Evolutionary conservation across 1,140 invertebrate genomes (phyloP), one percentile per base, ranked within the genome.

Genomic region (Agrypnia vestita): DNA sequence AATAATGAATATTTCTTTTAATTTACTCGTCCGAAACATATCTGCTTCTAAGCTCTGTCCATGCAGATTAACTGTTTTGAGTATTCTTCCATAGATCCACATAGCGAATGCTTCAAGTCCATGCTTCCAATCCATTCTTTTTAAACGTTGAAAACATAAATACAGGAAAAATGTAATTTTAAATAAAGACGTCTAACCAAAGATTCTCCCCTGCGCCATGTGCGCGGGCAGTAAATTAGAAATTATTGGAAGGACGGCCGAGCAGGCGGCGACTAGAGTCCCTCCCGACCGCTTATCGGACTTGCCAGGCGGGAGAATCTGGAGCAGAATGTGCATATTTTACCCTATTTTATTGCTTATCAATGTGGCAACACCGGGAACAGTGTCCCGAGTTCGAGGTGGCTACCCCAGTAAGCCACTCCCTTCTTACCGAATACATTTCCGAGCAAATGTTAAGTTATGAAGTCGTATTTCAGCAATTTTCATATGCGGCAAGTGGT

Each of bases 331-430:
- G 43, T 47, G 64, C 64, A 69, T 47, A 69, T 69, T 69, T 69
- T 69, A 47, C 64, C 62, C 62, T 17, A 19, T 67, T 67, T 67
- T 67, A 67, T 67, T 9, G 44, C 44, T 69, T 69, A 49, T 69
- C 64, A 69, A 69, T 69, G 44, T 19, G 64, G 64, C 64, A 69
- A 17, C 64, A 69, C 44, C 44, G 64, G 64, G 44, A 35, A 12
- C 64, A 47, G 64, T 69, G 64, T 47, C 46, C 35, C 64, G 35
- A 69, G 11, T 1, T n/a, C 6, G 17, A 56, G n/a, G 7, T 56
- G 7, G n/a, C 4, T 56, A 9, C 53, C 8, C 12, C 4, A 15
- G 17, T 15, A 56, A n/a, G 1, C n/a, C n/a, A 17, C 53, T 56
- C 17, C 1, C n/a, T 15, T 4, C 0, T 4, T 56, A 17, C 11